Evolutionary conservation across 2,888 invertebrate species (phyloP), one percentile per base, ranked within the genome.

Genomic region (Apamea epomidion): DNA sequence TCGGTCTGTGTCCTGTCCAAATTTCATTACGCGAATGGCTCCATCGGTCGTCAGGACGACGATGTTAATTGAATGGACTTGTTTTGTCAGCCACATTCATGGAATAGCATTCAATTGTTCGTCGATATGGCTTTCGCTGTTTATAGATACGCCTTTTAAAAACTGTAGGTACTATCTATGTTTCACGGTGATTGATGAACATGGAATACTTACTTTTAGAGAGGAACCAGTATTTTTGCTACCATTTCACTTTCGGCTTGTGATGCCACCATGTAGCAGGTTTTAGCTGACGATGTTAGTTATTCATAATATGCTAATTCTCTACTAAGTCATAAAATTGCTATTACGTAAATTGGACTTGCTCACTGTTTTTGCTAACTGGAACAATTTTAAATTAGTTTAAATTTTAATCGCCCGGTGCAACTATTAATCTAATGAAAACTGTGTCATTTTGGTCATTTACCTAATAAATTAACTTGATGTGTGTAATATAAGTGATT

Each of bases 1-100:
- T 64, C 32, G 58, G 65, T 76, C 73, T 78, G 77, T 78, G 78
- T 87, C 58, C 71, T 82, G 81, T 76, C 71, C 67, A 92, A 93
- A 94, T 94, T 94, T 94, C 89, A 94, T 94, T 94, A 93, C 89
- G 89, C 87, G 91, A 94, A 94, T 94, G 91, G 92, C 91, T 93
- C 90, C 91, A 93, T 93, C 89, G 92, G 90, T 91, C 88, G 91
- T 90, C 89, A 85, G 90, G 87, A 82, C 89, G 88, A 90, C 89
- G 90, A 88, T 90, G 92, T 93, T 94, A 95, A 95, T 95, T 94
- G 93, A 93, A 93, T 94, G 92, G 92, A 91, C 91, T 93, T 93
- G 94, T 95, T 93, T 93, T 93, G 92, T 92, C 91, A 89, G 90
- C 91, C 90, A 90, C 90, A 92, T 92, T 92, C 89, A 91, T 92